phyloP scores from a whole-genome alignment of 2,888 invertebrate species.

The Cryptocephalus primarius region DNA sequence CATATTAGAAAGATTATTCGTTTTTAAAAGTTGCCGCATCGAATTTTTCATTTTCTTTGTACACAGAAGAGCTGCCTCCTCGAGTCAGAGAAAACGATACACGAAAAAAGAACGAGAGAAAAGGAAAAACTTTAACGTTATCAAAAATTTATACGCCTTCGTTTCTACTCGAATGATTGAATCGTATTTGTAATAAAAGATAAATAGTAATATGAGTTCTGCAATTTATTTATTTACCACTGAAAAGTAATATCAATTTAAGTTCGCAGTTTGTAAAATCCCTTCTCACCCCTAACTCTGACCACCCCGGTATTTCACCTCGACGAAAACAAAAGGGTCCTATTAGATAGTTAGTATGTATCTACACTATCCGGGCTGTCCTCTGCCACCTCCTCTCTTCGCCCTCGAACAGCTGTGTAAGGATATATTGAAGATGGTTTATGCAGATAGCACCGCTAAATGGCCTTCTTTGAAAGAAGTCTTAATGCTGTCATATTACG shows the following conservation, averaged over 20 bases:
- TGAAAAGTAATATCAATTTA: not conserved
- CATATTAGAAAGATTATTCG: not conserved
- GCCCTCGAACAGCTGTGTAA: slow-evolving; percentile 32
- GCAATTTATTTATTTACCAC: not conserved
- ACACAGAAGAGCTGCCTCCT: no score
- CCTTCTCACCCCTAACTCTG: not conserved
- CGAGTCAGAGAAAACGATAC: slow-evolving; percentile 2
- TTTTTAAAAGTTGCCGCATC: slow-evolving; percentile 4
- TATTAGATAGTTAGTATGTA: slow-evolving; percentile 37
- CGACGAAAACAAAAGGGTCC: slow-evolving; percentile 28
- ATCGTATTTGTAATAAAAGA: slow-evolving; percentile 18
- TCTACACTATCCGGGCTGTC: slow-evolving; percentile 6
- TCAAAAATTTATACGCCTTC: slow-evolving; percentile 16
- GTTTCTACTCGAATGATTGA: not conserved
- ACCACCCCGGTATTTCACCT: not conserved
- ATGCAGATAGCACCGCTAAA: slow-evolving; percentile 34
- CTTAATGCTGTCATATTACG: slow-evolving; percentile 39
- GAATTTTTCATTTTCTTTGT: no score
- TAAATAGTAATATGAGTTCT: slow-evolving; percentile 12
- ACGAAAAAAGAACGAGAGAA: slow-evolving; percentile 7
- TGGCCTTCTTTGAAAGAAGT: slow-evolving; percentile 36
- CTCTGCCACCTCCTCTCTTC: slow-evolving; percentile 20
- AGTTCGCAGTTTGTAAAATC: not conserved
- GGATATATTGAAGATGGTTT: slow-evolving; percentile 34
- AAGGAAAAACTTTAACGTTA: slow-evolving; percentile 11